Evolutionary conservation across 2,888 invertebrate species (phyloP).

Genomic region (Galeopsomyia nigrocyanea): DNA sequence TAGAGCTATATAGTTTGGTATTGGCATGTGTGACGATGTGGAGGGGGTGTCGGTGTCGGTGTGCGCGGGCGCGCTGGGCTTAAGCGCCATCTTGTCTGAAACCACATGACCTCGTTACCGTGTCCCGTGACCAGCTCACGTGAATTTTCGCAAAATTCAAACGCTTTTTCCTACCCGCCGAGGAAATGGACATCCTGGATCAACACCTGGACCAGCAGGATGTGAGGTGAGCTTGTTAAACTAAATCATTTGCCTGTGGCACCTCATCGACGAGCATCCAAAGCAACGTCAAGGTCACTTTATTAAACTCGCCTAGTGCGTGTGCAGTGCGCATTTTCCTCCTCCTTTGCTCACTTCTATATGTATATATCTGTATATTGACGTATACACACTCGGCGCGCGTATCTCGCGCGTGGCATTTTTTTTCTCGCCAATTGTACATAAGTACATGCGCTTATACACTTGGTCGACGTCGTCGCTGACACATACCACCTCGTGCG

Average conservation of each 20-base stretch:
- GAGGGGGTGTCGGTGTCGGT: slow-evolving; percentile 17
- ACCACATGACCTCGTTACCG: slow-evolving; percentile 69
- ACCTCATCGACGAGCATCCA: slow-evolving; percentile 9
- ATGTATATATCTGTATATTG: background rate
- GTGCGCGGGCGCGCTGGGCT: slow-evolving; percentile 33
- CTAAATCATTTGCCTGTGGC: background rate
- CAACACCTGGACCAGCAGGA: slow-evolving; percentile 67
- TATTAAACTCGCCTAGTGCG: slow-evolving; percentile 48
- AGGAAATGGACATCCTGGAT: slow-evolving; percentile 66
- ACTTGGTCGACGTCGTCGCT: no score
- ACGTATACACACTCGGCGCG: no score
- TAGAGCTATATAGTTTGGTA: no score
- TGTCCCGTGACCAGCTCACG: slow-evolving; percentile 70
- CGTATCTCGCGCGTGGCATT: no score
- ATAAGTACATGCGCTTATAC: no score
- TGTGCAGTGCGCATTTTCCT: slow-evolving; percentile 59
- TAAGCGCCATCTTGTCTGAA: slow-evolving; percentile 42
- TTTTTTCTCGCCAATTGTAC: no score
- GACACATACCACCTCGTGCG: no score
- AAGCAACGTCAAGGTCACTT: slow-evolving; percentile 63
- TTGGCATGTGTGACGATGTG: no score
- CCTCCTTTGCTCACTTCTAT: slow-evolving; percentile 4
- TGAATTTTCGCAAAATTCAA: slow-evolving; percentile 64
- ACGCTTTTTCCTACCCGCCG: slow-evolving; percentile 25
- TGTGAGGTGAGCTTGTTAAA: slow-evolving; percentile 59